phyloP scores from a whole-genome alignment of 2,113 vertebrate genomes.

The Mungos mungo region DNA sequence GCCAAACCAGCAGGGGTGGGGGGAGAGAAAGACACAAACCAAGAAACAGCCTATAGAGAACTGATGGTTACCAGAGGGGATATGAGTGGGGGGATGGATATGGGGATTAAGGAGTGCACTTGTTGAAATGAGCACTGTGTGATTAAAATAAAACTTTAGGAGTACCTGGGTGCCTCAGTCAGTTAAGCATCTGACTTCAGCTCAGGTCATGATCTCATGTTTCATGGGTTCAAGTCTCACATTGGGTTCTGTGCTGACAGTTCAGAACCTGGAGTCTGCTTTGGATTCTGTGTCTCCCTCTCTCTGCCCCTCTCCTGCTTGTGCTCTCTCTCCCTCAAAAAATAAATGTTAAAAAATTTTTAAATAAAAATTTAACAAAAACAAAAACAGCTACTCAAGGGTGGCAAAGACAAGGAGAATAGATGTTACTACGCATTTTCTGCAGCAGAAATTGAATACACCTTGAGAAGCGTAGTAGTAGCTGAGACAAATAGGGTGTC shows the following conservation, averaged over 20 bases:
- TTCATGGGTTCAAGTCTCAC: too few species aligned
- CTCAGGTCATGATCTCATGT: too few species aligned
- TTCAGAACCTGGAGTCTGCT: too few species aligned
- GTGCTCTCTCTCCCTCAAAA: too few species aligned
- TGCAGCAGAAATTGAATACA: background rate
- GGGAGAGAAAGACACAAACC: background rate
- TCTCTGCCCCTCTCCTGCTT: too few species aligned
- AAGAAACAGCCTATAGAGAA: background rate
- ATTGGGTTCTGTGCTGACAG: too few species aligned
- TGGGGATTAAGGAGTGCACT: background rate
- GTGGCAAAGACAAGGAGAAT: background rate
- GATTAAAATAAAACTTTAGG: background rate
- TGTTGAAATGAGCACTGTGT: background rate
- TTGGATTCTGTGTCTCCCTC: too few species aligned
- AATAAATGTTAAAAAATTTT: too few species aligned
- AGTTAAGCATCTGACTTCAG: too few species aligned
- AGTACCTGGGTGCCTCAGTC: too few species aligned
- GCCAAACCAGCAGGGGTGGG: background rate
- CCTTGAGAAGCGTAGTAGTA: background rate
- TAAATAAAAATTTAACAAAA: background rate
- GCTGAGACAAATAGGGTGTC: background rate
- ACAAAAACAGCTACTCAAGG: background rate
- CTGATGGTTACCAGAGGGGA: background rate
- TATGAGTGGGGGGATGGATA: background rate
- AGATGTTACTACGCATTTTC: background rate